Evolutionary conservation across 1,140 invertebrate genomes (phyloP).

Genomic region (Eupeodes corollae): DNA sequence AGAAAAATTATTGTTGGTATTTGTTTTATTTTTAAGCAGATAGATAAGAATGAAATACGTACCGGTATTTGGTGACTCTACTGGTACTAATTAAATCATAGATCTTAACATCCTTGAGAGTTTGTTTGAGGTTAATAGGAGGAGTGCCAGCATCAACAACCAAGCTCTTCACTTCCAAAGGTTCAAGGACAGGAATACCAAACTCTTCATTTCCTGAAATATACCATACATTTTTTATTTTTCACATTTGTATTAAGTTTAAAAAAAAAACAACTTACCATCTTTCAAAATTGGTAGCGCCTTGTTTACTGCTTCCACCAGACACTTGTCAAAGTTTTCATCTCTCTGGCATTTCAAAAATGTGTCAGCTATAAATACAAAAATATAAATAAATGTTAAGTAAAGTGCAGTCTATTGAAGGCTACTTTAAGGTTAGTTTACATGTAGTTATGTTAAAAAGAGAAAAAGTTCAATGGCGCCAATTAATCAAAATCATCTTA

Average conservation of each 20-base stretch:
- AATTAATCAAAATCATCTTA: too few relatives aligned
- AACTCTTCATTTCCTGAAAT: slow-evolving; percentile 32
- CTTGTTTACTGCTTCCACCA: slow-evolving; percentile 31
- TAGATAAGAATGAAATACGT: neutral
- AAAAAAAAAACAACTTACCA: slow-evolving; percentile 14
- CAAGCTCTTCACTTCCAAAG: slow-evolving; percentile 33
- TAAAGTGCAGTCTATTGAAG: too few relatives aligned
- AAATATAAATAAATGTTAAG: neutral
- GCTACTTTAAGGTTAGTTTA: too few relatives aligned
- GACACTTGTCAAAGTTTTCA: slow-evolving; percentile 33
- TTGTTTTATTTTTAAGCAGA: neutral
- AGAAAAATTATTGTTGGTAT: neutral
- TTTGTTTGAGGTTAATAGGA: slow-evolving; percentile 42
- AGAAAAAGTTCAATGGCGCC: too few relatives aligned
- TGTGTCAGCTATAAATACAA: slow-evolving; percentile 18
- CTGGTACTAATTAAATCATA: slow-evolving; percentile 40
- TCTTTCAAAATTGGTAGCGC: slow-evolving; percentile 26
- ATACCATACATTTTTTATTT: slow-evolving; percentile 2
- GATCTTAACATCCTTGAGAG: slow-evolving; percentile 44
- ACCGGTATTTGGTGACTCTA: slow-evolving; percentile 33
- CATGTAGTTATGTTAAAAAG: too few relatives aligned
- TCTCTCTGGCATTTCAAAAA: slow-evolving; percentile 32
- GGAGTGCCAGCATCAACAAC: slow-evolving; percentile 32
- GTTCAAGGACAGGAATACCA: slow-evolving; percentile 33
- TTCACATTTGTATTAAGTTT: neutral